phyloP scores from a whole-genome alignment of 2,888 invertebrate genomes.

The Allophyes oxyacanthae region DNA sequence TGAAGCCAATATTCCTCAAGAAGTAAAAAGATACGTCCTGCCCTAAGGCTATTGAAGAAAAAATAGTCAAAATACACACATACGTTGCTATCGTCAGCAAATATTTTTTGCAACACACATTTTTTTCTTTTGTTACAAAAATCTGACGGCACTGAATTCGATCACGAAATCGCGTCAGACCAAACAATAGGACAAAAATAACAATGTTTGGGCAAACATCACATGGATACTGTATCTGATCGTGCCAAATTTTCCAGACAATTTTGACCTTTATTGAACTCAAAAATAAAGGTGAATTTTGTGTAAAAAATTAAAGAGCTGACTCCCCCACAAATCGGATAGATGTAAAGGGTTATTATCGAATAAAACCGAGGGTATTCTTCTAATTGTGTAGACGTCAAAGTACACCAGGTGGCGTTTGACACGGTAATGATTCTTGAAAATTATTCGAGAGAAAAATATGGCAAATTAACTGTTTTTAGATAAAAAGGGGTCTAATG shows the following conservation, averaged over 20 bases:
- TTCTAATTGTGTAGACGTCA: conserved; percentile 55
- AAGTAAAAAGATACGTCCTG: conserved; percentile 28
- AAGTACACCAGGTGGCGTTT: conserved; percentile 58
- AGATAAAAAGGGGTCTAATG: conserved; percentile 29
- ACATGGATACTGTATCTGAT: conserved; percentile 50
- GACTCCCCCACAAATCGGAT: conserved; percentile 64
- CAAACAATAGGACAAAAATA: conserved; percentile 69
- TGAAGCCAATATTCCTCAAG: conserved; percentile 22
- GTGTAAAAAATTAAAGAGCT: conserved; percentile 1
- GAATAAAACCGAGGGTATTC: conserved; percentile 53
- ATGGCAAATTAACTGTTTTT: conserved; percentile 44
- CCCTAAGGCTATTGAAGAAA: conserved; percentile 44
- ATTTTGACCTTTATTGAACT: conserved; percentile 11
- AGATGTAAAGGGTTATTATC: conserved; percentile 72
- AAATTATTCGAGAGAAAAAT: conserved; percentile 47
- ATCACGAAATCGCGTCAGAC: conserved; percentile 70
- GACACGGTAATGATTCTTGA: conserved; percentile 58
- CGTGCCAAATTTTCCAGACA: conserved; percentile 20
- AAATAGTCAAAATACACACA: conserved; percentile 36
- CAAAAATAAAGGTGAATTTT: conserved; percentile 36
- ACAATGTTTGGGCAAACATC: conserved; percentile 72
- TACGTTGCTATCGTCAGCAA: conserved; percentile 56
- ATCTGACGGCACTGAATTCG: conserved; percentile 74
- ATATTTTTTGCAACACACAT: conserved; percentile 59
- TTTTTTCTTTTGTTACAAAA: conserved; percentile 70